These are phyloP conservation scores for Sericinus montela DNA, from an alignment of 2,888 invertebrate species.

Conservation along the genomic window DNA sequence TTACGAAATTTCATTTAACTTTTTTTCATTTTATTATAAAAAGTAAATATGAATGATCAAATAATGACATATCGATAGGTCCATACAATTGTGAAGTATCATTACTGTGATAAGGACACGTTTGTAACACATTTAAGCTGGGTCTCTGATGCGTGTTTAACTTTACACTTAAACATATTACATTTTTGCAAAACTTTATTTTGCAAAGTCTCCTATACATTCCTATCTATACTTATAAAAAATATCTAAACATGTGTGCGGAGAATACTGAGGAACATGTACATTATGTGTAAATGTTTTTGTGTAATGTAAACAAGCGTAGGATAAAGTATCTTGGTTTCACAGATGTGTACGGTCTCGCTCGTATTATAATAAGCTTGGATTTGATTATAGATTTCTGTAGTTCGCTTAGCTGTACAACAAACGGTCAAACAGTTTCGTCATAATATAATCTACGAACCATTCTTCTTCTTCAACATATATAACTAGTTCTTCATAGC, in stretches of 20 bases:
- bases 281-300: too few species aligned
- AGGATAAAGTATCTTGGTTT: too few species aligned
- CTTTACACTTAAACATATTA: too few species aligned
- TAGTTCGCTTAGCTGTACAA: conserved; percentile 71
- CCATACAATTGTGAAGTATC: conserved; percentile 58
- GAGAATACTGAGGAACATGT: too few species aligned
- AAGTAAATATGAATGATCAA: conserved; percentile 13
- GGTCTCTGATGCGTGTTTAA: too few species aligned
- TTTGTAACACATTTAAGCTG: conserved; percentile 70
- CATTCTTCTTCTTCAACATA: conserved; percentile 19
- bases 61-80: conserved; percentile 65
- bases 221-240: too few species aligned
- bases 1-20: conserved; percentile 6
- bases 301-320: too few species aligned
- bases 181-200: too few species aligned
- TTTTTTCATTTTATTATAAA: not conserved
- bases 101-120: conserved; percentile 75
- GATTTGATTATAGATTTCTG: conserved; percentile 69
- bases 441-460: conserved; percentile 13
- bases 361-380: conserved; percentile 54
- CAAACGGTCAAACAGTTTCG: conserved; percentile 38
- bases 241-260: too few species aligned
- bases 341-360: conserved; percentile 46
- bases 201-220: too few species aligned
- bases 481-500: conserved; percentile 19